These are phyloP conservation scores for Anableps anableps DNA, from an alignment of 2,797 vertebrate genomes.

Conservation along the genomic window DNA sequence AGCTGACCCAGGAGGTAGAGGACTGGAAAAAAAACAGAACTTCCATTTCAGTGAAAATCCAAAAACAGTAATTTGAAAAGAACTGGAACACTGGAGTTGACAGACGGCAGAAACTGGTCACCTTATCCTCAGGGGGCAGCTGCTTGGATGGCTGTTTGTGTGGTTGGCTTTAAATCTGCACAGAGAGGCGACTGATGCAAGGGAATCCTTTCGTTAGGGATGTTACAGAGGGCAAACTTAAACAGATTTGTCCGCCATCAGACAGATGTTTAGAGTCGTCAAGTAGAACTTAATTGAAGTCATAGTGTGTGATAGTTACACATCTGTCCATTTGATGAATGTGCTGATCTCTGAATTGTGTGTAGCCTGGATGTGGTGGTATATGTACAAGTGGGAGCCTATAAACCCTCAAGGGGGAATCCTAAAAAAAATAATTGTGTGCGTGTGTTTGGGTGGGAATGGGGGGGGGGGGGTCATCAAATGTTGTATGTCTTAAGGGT, in stretches of 20 bases:
- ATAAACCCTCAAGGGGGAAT: neutral
- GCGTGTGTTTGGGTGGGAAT: no score
- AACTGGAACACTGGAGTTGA: neutral
- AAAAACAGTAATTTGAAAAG: slow-evolving; percentile 38
- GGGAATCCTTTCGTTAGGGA: slow-evolving; percentile 70
- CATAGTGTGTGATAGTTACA: slow-evolving; percentile 8
- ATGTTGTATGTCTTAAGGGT: neutral
- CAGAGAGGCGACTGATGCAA: slow-evolving; percentile 50
- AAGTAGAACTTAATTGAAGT: slow-evolving; percentile 60
- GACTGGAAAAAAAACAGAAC: slow-evolving; percentile 20
- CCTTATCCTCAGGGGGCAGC: slow-evolving; percentile 41
- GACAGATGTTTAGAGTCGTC: slow-evolving; percentile 64
- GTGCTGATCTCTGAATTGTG: neutral
- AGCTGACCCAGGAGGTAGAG: slow-evolving; percentile 24
- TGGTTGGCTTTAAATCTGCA: slow-evolving; percentile 58
- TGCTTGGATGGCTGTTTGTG: slow-evolving; percentile 29
- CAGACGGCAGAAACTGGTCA: slow-evolving; percentile 25
- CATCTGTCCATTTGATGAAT: slow-evolving; percentile 49
- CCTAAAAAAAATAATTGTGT: neutral
- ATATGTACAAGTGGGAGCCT: slow-evolving; percentile 8
- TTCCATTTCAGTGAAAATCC: slow-evolving; percentile 36
- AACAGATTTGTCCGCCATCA: slow-evolving; percentile 32
- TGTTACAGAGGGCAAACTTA: slow-evolving; percentile 56
- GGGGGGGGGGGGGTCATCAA: neutral
- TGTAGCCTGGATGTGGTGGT: neutral